Percentiles rank a stretch among this genome's conserved stretches.
phyloP scores from a whole-genome alignment of 2,888 invertebrate genomes.

The Ormyrus rosae region DNA sequence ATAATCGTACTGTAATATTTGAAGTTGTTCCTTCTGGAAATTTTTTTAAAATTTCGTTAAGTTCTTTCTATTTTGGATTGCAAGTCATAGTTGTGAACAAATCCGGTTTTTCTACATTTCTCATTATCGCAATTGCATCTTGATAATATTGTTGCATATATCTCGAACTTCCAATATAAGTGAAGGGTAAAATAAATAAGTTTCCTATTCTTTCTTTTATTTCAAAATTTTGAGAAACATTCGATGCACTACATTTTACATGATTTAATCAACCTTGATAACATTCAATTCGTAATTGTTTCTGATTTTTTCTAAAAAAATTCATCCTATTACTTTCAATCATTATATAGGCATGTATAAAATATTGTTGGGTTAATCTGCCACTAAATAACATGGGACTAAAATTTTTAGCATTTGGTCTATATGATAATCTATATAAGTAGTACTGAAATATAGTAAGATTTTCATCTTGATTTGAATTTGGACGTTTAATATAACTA shows the following conservation, averaged over 20 bases:
- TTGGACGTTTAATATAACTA: background rate
- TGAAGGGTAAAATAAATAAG: background rate
- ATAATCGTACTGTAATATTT: too few species aligned
- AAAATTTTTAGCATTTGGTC: constrained; percentile 6
- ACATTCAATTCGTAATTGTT: constrained; percentile 39
- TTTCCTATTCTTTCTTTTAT: background rate
- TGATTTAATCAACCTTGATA: constrained; percentile 43
- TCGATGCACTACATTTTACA: constrained; percentile 21
- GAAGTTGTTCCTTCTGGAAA: too few species aligned
- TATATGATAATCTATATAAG: constrained; percentile 31
- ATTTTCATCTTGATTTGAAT: constrained; percentile 7
- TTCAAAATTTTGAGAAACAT: constrained; percentile 24
- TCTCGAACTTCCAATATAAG: too few species aligned
- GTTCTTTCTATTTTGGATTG: too few species aligned
- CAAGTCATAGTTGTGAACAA: background rate
- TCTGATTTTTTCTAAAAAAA: constrained; percentile 29
- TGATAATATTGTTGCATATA: background rate
- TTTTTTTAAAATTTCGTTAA: background rate
- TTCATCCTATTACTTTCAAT: constrained; percentile 38
- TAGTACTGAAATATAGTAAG: constrained; percentile 15
- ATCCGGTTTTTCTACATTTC: background rate
- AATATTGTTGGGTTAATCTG: constrained; percentile 30
- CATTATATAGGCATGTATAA: constrained; percentile 33
- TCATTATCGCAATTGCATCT: background rate
- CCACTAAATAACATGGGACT: constrained; percentile 26